Evolutionary conservation across 2,113 vertebrate species (phyloP).

Genomic region (Archocentrus centrarchus): DNA sequence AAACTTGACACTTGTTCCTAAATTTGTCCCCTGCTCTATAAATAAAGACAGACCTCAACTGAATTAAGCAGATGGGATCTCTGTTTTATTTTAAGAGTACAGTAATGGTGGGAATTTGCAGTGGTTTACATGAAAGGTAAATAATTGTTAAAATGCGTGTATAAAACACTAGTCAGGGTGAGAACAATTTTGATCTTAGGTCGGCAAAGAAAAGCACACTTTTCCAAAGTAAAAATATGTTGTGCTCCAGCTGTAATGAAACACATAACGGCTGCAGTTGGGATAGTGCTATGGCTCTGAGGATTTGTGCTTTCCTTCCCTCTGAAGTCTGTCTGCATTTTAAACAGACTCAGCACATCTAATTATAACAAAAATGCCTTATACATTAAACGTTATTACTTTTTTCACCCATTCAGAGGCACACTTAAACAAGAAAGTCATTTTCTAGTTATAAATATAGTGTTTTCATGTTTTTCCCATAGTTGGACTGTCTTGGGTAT

Average conservation of each 20-base stretch:
- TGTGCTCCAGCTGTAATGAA: constrained; percentile 54
- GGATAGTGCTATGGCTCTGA: constrained; percentile 28
- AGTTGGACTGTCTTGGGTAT: not conserved
- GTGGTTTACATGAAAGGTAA: constrained; percentile 56
- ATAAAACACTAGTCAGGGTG: constrained; percentile 25
- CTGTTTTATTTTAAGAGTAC: constrained; percentile 52
- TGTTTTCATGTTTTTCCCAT: not conserved
- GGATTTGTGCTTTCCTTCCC: constrained; percentile 47
- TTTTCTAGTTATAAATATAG: constrained; percentile 1
- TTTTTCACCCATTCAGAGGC: constrained; percentile 11
- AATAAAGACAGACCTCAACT: constrained; percentile 44
- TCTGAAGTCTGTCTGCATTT: constrained; percentile 56
- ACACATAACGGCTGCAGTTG: constrained; percentile 29
- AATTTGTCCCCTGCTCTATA: constrained; percentile 23
- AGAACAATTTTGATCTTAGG: constrained; percentile 25
- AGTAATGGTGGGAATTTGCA: constrained; percentile 18
- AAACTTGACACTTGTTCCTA: constrained; percentile 22
- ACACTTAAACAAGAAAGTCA: constrained; percentile 4
- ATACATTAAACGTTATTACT: constrained; percentile 29
- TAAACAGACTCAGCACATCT: constrained; percentile 37
- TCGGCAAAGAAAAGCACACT: constrained; percentile 1
- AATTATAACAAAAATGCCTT: constrained; percentile 67
- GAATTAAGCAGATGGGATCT: constrained; percentile 52
- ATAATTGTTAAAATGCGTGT: constrained; percentile 34
- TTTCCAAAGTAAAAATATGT: constrained; percentile 51